These are phyloP conservation scores for Scortum barcoo DNA, from an alignment of 2,113 vertebrate genomes.

Conservation along the genomic window DNA sequence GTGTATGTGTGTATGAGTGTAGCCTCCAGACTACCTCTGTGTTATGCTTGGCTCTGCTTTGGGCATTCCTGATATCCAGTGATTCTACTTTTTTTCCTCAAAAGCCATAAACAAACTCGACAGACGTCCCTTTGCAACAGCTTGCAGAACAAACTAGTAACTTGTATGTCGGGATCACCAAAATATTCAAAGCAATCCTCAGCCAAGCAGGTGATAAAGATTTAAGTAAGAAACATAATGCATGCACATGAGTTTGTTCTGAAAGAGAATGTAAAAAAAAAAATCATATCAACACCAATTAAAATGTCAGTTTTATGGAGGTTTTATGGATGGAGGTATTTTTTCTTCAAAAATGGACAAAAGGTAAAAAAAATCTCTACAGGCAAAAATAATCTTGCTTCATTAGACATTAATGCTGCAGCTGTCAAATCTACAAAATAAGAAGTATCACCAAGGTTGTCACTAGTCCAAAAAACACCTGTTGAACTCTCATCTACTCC, in stretches of 20 bases:
- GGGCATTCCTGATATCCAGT: slow-evolving; percentile 79
- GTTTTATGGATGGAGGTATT: neutral
- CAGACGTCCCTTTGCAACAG: slow-evolving; percentile 22
- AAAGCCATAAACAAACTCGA: slow-evolving; percentile 60
- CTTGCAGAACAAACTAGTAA: slow-evolving; percentile 23
- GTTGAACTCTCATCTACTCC: slow-evolving; percentile 6
- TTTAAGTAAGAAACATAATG: neutral
- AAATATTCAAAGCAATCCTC: neutral
- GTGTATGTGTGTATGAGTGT: slow-evolving; percentile 56
- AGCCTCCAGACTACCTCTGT: slow-evolving; percentile 68
- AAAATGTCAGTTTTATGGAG: slow-evolving; percentile 2
- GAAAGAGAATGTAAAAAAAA: neutral
- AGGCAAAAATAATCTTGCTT: neutral
- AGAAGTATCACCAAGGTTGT: neutral
- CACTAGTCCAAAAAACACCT: slow-evolving; percentile 35
- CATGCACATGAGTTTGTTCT: neutral
- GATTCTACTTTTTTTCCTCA: slow-evolving; percentile 65
- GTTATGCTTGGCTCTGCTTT: slow-evolving; percentile 80
- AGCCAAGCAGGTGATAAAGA: neutral
- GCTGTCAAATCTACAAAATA: slow-evolving; percentile 6
- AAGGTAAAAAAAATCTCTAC: neutral
- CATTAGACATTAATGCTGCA: neutral
- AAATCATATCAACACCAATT: neutral
- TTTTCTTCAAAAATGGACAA: neutral
- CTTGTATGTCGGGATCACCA: neutral